A percentile compares a stretch with the other conserved stretches of the same genome.
Conservation (phyloP, 1,140 invertebrate genomes). For the Drosophila athabasca region DNA sequence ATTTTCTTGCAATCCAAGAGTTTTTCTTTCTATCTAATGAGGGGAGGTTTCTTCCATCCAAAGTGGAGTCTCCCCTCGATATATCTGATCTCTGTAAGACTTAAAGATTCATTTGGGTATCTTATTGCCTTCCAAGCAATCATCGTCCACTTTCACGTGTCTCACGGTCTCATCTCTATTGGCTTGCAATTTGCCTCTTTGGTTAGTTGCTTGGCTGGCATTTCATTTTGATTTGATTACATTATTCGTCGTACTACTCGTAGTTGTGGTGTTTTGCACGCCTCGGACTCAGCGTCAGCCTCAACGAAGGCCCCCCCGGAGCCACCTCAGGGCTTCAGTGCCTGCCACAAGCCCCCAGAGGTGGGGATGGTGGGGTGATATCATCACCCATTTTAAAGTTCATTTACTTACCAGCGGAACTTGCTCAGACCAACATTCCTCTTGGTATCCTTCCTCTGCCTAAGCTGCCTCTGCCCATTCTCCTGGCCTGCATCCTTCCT, state of each 20-base stretch:
- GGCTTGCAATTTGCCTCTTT: constrained; percentile 50
- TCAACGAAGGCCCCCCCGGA: constrained; percentile 6
- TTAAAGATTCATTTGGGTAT: too few relatives aligned
- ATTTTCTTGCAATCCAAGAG: too few relatives aligned
- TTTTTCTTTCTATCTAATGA: too few relatives aligned
- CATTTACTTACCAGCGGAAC: constrained; percentile 62
- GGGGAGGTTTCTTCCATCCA: too few relatives aligned
- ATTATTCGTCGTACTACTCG: constrained; percentile 48
- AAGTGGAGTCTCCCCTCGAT: too few relatives aligned
- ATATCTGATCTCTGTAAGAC: too few relatives aligned
- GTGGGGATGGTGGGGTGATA: constrained; percentile 2
- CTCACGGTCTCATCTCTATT: constrained; percentile 16
- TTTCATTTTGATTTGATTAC: constrained; percentile 79
- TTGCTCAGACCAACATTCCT: too few relatives aligned
- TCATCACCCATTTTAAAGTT: constrained; percentile 68
- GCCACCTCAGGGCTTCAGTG: not conserved
- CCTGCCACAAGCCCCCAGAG: not conserved
- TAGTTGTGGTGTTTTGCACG: constrained; percentile 10
- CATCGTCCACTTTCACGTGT: not conserved
- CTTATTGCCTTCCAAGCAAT: too few relatives aligned
- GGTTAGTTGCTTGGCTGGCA: constrained; percentile 62
- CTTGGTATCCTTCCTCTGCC: too few relatives aligned
- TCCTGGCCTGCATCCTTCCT: not conserved
- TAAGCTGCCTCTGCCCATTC: too few relatives aligned
- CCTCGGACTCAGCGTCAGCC: constrained; percentile 11